These are phyloP conservation scores for Blastobasis lacticolella DNA, from an alignment of 2,888 invertebrate species.

Conservation along the genomic window DNA sequence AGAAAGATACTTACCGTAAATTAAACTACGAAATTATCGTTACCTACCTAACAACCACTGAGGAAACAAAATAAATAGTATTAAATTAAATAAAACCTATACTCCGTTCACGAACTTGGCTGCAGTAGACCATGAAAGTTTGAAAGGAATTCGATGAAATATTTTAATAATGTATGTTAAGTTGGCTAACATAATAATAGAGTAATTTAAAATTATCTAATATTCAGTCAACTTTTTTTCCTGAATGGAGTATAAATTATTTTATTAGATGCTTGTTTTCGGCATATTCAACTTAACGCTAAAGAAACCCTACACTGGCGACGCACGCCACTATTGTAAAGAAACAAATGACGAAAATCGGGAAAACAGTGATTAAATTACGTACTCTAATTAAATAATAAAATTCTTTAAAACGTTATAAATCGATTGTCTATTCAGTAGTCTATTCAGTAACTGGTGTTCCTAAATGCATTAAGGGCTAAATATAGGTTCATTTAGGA, in stretches of 20 bases:
- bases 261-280: too few relatives aligned
- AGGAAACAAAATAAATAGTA: conserved; percentile 38
- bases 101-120: not conserved
- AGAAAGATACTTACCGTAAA: conserved; percentile 19
- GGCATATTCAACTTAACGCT: too few relatives aligned
- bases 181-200: too few relatives aligned
- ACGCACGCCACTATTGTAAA: too few relatives aligned
- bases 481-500: conserved; percentile 26
- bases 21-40: conserved; percentile 18
- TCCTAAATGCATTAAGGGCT: conserved; percentile 57
- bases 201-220: too few relatives aligned
- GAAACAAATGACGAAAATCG: too few relatives aligned
- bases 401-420: conserved; percentile 33
- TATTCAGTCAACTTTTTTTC: too few relatives aligned
- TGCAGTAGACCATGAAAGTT: too few relatives aligned
- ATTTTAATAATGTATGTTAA: too few relatives aligned
- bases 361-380: conserved; percentile 15
- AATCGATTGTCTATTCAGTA: conserved; percentile 36
- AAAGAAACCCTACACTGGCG: too few relatives aligned
- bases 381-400: conserved; percentile 27
- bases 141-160: too few relatives aligned
- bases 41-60: conserved; percentile 16
- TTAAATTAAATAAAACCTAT: conserved; percentile 5
- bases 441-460: conserved; percentile 34
- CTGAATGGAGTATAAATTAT: too few relatives aligned